Evolutionary conservation across 2,888 invertebrate species (phyloP), one percentile per base, ranked within the genome.

Genomic region (Prosapia bicincta): DNA sequence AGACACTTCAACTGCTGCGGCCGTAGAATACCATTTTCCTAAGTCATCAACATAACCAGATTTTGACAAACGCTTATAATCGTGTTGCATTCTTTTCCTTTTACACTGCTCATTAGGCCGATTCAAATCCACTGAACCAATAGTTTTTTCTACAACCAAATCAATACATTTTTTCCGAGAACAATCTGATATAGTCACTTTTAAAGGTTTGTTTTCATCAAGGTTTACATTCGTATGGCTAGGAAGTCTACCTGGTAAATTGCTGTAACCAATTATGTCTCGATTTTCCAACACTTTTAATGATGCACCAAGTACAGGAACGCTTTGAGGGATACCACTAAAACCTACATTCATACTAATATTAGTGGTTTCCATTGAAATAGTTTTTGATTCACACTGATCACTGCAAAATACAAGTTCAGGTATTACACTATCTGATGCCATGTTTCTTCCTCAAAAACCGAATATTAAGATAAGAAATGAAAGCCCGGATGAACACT

Each of bases 181-280:
- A 20, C 20, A 20, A 54, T 54, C 54, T 20, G 54, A 20, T 20
- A 54, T 20, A 54, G n/a, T n/a, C 20, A 54, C n/a, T 13, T 54
- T 54, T 54, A 54, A 54, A 54, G n/a, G 54, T 54, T 54, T 54
- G 54, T 54, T 54, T 54, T 54, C 54, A 54, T 54, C 54, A 54
- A 54, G 54, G 20, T 20, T 54, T 54, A 54, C 20, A 54, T 54
- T 54, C 54, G 54, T 54, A 54, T 54, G 54, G 54, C 54, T 54
- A 54, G 54, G 54, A 54, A 54, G 54, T 54, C n/a, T 20, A n/a
- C 77, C 66, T n/a, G 77, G 73, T 71, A 76, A 73, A 69, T 73
- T 73, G 9, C 72, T 66, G 69, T 73, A 69, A 67, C 70, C 76
- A 73, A 77, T 77, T 73, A 72, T 74, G 68, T 74, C 71, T 54